phyloP scores from a whole-genome alignment of 1,140 invertebrate genomes.

The Scaptomyza graminum region DNA sequence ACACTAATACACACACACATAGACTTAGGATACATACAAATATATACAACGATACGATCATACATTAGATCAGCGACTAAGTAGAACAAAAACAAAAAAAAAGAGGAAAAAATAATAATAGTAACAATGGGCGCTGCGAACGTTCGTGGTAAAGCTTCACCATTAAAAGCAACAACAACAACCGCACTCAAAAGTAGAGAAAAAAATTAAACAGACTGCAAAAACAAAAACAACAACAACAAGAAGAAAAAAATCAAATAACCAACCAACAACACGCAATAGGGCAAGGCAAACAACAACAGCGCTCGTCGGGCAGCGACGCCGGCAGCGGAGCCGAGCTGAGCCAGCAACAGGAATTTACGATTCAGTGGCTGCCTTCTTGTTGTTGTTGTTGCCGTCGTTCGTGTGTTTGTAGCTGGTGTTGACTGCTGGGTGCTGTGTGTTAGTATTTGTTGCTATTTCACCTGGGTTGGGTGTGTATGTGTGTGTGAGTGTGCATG shows the following conservation, averaged over 20 bases:
- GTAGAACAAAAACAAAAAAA: conserved; percentile 58
- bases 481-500: conserved; percentile 42
- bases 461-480: conserved; percentile 47
- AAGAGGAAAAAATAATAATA: conserved; percentile 27
- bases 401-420: conserved; percentile 31
- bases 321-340: conserved; percentile 43
- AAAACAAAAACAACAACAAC: too few relatives aligned
- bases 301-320: conserved; percentile 47
- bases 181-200: conserved; percentile 63
- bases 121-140: conserved; percentile 59
- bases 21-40: conserved; percentile 1
- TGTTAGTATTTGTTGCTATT: conserved; percentile 48
- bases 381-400: conserved; percentile 54
- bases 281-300: conserved; percentile 82
- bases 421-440: conserved; percentile 51
- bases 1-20: conserved; percentile 10
- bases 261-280: conserved; percentile 80
- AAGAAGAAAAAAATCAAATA: conserved; percentile 41
- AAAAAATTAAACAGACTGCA: conserved; percentile 77
- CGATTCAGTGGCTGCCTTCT: conserved; percentile 76
- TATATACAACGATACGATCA: background rate
- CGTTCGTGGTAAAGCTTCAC: conserved; percentile 72
- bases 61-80: conserved; percentile 67
- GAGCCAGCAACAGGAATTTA: conserved; percentile 79
- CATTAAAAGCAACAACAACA: conserved; percentile 19